Conservation (phyloP, 2,113 vertebrate species). For the Cyprinodon variegatus region DNA sequence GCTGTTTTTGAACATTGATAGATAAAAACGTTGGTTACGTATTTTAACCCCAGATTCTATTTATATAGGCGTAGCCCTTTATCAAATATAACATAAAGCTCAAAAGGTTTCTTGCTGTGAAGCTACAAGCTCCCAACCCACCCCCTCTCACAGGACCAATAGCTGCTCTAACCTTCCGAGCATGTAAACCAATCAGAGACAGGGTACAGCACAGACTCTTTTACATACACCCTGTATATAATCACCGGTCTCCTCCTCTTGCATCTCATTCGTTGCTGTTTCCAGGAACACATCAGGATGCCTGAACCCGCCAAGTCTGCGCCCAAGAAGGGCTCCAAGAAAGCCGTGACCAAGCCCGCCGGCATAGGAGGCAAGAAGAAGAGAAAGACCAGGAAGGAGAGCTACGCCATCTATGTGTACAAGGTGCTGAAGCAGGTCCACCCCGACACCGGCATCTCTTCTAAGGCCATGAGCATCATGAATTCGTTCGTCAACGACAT, state of each 20-base stretch:
- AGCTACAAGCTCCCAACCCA: too few species aligned
- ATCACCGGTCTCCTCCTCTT: rapidly evolving
- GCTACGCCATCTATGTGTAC: conserved; percentile 62
- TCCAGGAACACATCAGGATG: background rate
- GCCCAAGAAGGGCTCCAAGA: conserved; percentile 27
- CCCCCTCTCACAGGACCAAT: too few species aligned
- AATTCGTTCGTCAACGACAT: conserved; percentile 64
- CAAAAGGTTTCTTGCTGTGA: too few species aligned
- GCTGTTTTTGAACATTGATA: too few species aligned
- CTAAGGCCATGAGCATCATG: conserved; percentile 67
- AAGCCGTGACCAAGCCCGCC: conserved; percentile 14
- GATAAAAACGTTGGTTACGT: too few species aligned
- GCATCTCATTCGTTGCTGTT: background rate
- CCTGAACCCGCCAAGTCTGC: conserved; percentile 21
- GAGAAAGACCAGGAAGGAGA: conserved; percentile 42
- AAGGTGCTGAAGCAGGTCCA: conserved; percentile 65
- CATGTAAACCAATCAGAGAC: background rate
- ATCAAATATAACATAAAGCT: too few species aligned
- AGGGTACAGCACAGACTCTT: background rate
- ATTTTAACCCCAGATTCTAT: too few species aligned
- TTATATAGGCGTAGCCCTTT: too few species aligned
- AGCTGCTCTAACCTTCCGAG: background rate
- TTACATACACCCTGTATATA: background rate
- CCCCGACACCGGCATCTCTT: conserved; percentile 57
- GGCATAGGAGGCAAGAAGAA: conserved; percentile 24